phyloP scores from a whole-genome alignment of 2,888 invertebrate species.

The Empis stercorea region DNA sequence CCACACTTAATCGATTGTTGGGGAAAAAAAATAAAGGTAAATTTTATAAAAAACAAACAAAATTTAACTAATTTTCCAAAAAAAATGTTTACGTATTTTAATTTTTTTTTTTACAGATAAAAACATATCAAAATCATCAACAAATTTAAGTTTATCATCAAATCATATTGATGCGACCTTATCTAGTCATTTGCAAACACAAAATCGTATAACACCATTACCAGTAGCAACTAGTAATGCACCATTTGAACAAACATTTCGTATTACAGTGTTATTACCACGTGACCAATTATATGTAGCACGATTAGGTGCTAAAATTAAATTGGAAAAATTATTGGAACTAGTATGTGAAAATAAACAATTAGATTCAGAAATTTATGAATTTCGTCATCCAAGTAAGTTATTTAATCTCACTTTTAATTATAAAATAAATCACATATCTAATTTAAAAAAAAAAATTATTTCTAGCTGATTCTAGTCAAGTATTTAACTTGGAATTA shows the following conservation, averaged over 20 bases:
- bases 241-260: slow-evolving; percentile 36
- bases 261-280: slow-evolving; percentile 55
- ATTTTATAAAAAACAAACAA: slow-evolving; percentile 3
- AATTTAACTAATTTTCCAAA: background rate
- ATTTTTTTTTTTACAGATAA: slow-evolving; percentile 21
- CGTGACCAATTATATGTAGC: slow-evolving; percentile 67
- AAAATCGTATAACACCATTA: slow-evolving; percentile 34
- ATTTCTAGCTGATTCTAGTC: slow-evolving; percentile 36
- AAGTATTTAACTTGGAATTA: slow-evolving; percentile 33
- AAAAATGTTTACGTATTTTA: too few relatives aligned
- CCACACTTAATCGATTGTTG: slow-evolving; percentile 36
- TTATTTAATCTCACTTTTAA: background rate
- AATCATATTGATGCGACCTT: slow-evolving; percentile 25
- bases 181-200: slow-evolving; percentile 35
- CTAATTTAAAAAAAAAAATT: too few relatives aligned
- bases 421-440: background rate
- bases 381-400: slow-evolving; percentile 62
- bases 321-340: slow-evolving; percentile 53
- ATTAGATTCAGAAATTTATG: slow-evolving; percentile 58
- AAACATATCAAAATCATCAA: slow-evolving; percentile 30
- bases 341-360: slow-evolving; percentile 65
- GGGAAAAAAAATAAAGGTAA: slow-evolving; percentile 35
- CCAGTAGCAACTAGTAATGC: slow-evolving; percentile 33
- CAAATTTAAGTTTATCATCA: slow-evolving; percentile 26
- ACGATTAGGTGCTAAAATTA: slow-evolving; percentile 55